Evolutionary conservation across 2,113 vertebrate species (phyloP).

Genomic region (Merops nubicus): DNA sequence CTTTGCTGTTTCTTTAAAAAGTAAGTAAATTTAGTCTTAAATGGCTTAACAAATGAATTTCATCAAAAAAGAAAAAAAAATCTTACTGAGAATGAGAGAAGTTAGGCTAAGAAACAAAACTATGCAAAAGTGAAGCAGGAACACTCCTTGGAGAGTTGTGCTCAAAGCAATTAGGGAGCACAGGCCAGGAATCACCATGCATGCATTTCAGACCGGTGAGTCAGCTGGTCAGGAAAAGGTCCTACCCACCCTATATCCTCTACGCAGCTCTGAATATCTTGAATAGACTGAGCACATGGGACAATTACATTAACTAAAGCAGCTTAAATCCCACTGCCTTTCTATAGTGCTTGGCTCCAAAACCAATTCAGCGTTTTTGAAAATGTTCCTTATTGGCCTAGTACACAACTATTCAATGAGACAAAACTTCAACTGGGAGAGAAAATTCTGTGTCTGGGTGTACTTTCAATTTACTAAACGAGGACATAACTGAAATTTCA

Average conservation of each 20-base stretch:
- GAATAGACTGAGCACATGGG: background rate
- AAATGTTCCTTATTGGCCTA: background rate
- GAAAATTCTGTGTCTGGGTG: background rate
- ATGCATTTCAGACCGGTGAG: background rate
- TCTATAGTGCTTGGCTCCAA: background rate
- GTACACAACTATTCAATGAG: background rate
- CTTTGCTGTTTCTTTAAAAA: background rate
- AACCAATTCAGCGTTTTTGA: background rate
- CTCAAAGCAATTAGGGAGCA: background rate
- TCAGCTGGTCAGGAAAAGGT: conserved; percentile 5
- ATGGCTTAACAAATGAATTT: background rate
- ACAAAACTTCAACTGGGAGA: background rate
- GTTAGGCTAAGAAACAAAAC: background rate
- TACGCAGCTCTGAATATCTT: background rate
- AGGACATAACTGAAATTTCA: background rate
- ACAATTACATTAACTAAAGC: background rate
- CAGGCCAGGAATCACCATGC: background rate
- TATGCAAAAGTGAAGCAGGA: background rate
- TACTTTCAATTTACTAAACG: background rate
- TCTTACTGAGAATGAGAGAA: background rate
- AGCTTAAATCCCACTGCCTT: background rate
- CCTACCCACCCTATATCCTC: background rate
- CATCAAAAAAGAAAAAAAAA: background rate
- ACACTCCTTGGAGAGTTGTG: background rate
- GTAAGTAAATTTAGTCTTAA: background rate